phyloP scores from a whole-genome alignment of 2,888 invertebrate genomes.

The Eristalis arbustorum region DNA sequence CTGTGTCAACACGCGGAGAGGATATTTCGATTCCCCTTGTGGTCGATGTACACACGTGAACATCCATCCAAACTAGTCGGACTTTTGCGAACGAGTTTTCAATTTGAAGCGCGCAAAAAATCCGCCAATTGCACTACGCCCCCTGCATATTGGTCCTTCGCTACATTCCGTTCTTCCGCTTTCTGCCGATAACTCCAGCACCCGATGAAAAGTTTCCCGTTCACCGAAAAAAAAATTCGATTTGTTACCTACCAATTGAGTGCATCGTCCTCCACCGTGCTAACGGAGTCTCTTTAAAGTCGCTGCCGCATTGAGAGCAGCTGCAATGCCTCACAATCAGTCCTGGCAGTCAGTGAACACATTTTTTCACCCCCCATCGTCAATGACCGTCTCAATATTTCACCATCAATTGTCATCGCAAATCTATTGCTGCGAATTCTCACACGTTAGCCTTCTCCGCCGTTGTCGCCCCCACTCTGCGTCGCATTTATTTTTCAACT shows the following conservation, averaged over 20 bases:
- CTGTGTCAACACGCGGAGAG: neutral
- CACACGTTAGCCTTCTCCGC: constrained; percentile 25
- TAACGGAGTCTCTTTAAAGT: neutral
- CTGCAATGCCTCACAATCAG: neutral
- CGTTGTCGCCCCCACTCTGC: neutral
- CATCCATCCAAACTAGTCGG: neutral
- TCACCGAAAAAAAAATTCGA: neutral
- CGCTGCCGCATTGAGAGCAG: too few relatives aligned
- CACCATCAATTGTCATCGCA: constrained; percentile 62
- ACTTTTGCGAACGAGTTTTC: neutral
- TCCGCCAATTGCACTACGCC: neutral
- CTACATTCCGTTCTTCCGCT: neutral
- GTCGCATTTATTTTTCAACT: constrained; percentile 52
- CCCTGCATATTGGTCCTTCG: neutral
- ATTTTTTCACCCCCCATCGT: neutral
- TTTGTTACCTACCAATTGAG: neutral
- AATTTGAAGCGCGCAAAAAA: neutral
- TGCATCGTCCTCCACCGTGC: neutral
- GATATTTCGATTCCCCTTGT: neutral
- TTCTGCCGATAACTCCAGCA: neutral
- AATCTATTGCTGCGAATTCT: constrained; percentile 51
- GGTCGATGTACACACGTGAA: neutral
- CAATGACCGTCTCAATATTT: constrained; percentile 56
- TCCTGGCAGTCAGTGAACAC: neutral
- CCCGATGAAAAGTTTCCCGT: neutral